Evolutionary conservation across 2,888 invertebrate genomes (phyloP), one percentile per base, ranked within the genome.

Genomic region (Selenia dentaria): DNA sequence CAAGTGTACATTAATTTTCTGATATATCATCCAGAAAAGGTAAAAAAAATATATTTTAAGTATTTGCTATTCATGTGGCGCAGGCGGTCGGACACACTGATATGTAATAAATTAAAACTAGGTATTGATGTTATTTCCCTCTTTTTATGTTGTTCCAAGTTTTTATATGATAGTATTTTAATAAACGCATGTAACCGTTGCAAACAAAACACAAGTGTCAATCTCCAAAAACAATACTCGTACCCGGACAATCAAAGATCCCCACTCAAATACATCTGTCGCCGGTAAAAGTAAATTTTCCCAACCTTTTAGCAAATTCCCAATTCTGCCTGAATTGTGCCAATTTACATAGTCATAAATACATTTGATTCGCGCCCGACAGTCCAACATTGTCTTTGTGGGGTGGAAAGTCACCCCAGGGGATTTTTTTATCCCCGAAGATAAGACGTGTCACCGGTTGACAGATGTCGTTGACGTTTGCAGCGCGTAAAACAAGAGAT

Each of bases 271-370:
- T 64, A 66, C 78, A 79, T 69, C 76, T 79, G 78, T 66, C 59
- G 67, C 70, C 48, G 39, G 50, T 58, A 72, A 62, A 75, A 67
- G 67, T 70, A 73, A 65, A 70, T 69, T 62, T 55, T 54, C 60
- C 57, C 62, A 67, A 69, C 74, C 72, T 74, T 71, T 74, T 69
- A 74, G 74, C 60, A 62, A 76, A 75, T 77, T 74, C 66, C 51
- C 64, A 74, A 79, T 77, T 79, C 78, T 60, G 45, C 49, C 56
- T 62, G 71, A 81, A 80, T 83, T 75, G 79, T 61, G 61, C 63
- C 83, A 87, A 88, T 89, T 86, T 89, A 85, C 89, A 86, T 87
- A 88, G 85, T 89, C 85, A 88, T 90, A 90, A 90, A 90, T 88
- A 88, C 82, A 83, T 87, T 87, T 79, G 78, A 76, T 74, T 77